Evolutionary conservation across 2,888 invertebrate species (phyloP).

Genomic region (Callimorpha dominula): DNA sequence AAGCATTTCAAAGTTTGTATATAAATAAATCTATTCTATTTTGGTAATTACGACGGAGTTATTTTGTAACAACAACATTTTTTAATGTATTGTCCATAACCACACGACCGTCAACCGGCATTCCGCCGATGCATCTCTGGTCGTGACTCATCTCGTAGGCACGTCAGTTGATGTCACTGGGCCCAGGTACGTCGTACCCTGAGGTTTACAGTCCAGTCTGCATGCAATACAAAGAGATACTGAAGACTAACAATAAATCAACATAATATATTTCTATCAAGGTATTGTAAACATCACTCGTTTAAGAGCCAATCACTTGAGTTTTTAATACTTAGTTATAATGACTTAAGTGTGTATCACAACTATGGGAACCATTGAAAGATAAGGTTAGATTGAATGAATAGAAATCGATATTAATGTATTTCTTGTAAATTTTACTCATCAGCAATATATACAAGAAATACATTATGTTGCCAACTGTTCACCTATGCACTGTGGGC

Average conservation of each 20-base stretch:
- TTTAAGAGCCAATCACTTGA: no score
- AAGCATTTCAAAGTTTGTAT: neutral
- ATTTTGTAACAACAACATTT: constrained; percentile 8
- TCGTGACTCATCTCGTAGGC: constrained; percentile 63
- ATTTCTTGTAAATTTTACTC: no score
- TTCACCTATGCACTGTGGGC: no score
- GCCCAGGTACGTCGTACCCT: constrained; percentile 47
- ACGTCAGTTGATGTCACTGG: constrained; percentile 63
- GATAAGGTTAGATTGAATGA: no score
- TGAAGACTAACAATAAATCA: neutral
- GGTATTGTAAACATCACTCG: neutral
- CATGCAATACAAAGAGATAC: neutral
- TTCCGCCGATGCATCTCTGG: constrained; percentile 52
- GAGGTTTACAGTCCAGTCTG: neutral
- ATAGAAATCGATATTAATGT: no score
- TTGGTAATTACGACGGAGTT: constrained; percentile 1
- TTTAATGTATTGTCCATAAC: constrained; percentile 34
- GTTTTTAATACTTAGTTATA: no score
- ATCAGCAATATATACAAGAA: no score
- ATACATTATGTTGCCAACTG: no score
- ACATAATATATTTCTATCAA: neutral
- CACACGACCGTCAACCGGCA: constrained; percentile 44
- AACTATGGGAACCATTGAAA: no score
- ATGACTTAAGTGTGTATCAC: no score
- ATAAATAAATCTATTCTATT: constrained; percentile 4